Evolutionary conservation across 2,113 vertebrate genomes (phyloP).

Genomic region (Paralichthys olivaceus): DNA sequence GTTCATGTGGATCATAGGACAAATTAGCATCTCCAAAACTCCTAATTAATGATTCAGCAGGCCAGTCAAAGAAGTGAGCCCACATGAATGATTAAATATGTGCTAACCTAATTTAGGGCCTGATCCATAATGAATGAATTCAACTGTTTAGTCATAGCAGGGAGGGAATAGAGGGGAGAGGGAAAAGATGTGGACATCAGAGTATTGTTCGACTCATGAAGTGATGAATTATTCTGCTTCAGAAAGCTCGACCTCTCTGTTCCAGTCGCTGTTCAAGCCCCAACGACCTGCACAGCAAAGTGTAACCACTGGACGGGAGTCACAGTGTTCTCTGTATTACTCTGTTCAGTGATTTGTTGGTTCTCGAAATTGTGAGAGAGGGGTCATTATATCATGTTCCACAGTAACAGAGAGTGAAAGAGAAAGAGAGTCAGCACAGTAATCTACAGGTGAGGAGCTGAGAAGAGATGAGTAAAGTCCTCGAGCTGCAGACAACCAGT

Average conservation of each 20-base stretch:
- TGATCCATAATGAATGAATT: constrained; percentile 72
- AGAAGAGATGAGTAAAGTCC: constrained; percentile 59
- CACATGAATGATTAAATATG: constrained; percentile 77
- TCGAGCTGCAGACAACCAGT: constrained; percentile 46
- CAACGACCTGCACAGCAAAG: not conserved
- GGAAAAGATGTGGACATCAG: constrained; percentile 33
- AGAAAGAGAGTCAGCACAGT: constrained; percentile 25
- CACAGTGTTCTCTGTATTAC: not conserved
- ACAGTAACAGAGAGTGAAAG: constrained; percentile 17
- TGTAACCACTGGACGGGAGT: constrained; percentile 1
- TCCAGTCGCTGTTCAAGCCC: constrained; percentile 18
- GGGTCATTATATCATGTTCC: not conserved
- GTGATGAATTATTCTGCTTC: constrained; percentile 47
- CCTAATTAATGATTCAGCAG: constrained; percentile 70
- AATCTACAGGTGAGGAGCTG: constrained; percentile 58
- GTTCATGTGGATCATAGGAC: constrained; percentile 43
- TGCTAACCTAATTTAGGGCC: constrained; percentile 71
- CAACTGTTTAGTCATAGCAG: constrained; percentile 54
- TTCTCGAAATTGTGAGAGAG: not conserved
- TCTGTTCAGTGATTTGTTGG: not conserved
- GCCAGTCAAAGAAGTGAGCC: constrained; percentile 65
- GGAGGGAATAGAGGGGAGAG: constrained; percentile 19
- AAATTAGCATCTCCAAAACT: constrained; percentile 70
- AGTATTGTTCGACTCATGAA: constrained; percentile 9
- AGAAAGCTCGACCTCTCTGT: constrained; percentile 4